A percentile compares a stretch with the other conserved stretches of the same genome.
Evolutionary conservation across 2,888 invertebrate species (phyloP).

Genomic region (Silvanus unidentatus): DNA sequence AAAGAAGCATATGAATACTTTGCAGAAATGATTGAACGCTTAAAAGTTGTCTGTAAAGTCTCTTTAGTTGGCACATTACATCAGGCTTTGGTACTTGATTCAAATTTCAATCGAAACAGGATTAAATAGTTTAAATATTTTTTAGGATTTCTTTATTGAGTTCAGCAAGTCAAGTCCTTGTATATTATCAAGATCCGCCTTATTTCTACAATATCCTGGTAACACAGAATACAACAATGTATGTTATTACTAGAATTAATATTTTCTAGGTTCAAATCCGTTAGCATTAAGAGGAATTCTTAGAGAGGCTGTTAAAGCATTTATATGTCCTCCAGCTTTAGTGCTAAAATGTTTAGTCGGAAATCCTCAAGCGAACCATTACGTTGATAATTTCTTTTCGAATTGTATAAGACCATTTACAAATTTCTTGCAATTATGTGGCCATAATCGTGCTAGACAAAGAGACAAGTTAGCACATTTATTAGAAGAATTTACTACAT

Average conservation of each 20-base stretch:
- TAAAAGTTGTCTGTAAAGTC: conserved; percentile 77
- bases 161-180: conserved; percentile 85
- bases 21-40: conserved; percentile 73
- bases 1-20: conserved; percentile 75
- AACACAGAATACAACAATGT: conserved; percentile 22
- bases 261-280: conserved; percentile 41
- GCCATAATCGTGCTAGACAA: conserved; percentile 92
- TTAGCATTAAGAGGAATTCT: conserved; percentile 68
- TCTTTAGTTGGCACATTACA: conserved; percentile 74
- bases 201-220: conserved; percentile 74
- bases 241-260: conserved; percentile 33
- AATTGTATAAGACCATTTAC: conserved; percentile 85
- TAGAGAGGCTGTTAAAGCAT: conserved; percentile 76
- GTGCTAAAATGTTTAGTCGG: conserved; percentile 65
- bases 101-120: background rate
- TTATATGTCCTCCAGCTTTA: conserved; percentile 87
- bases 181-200: conserved; percentile 83
- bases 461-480: conserved; percentile 87
- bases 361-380: conserved; percentile 71
- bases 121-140: background rate
- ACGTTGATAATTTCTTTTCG: conserved; percentile 80
- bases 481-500: conserved; percentile 81
- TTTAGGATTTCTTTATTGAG: conserved; percentile 85
- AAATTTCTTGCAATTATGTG: conserved; percentile 79
- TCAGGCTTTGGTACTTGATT: conserved; percentile 62